Base-by-base conservation (phyloP, 2,113 vertebrate species). In the Ranitomeya imitator region DNA sequence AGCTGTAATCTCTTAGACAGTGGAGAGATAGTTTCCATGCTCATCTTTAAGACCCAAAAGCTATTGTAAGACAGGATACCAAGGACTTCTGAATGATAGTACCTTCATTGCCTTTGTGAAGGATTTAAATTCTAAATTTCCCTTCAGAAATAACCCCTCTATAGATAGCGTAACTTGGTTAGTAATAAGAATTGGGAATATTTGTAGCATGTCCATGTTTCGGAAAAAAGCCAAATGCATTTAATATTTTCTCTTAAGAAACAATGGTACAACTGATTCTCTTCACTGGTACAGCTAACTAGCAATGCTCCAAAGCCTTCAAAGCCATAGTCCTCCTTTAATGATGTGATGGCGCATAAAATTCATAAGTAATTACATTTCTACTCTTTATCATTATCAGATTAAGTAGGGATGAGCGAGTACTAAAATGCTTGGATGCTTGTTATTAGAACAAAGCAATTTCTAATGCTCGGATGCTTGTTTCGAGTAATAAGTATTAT, bases 21-120 rank as follows among this genome's bases (percentile, higher is more conserved):
- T 65, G 63, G 57, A 67, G 45, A 77, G 71, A 78, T 60, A 69
- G 78, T 67, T 88, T 79, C 51, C 31, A 57, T 79, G 18, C 73
- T 26, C 61, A 77, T 63, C 19, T n/a, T 76, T 83, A 83, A 76
- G 51, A 71, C 79, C 12, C 57, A 79, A 67, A 45, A 80, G 61
- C 74, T 55, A 79, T 51, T 79, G 37, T 80, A 67, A 61, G 61
- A 79, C 76, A 79, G 11, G n/a, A 45, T 79, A 37, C 81, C 87
- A 88, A 88, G 87, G 87, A 55, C 87, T 88, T 88, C 57, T 84
- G 73, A 88, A 88, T 84, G 81, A 88, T 84, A 88, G 37, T 59
- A 37, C 59, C 74, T 65, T 79, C 16, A 55, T 12, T 79, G n/a
- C 13, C 52, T 63, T 77, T 77, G 52, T 77, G 12, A 8, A 61